Evolutionary conservation across 2,113 vertebrate species (phyloP), one percentile per base, ranked within the genome.

Genomic region (Poeciliopsis occidentalis): DNA sequence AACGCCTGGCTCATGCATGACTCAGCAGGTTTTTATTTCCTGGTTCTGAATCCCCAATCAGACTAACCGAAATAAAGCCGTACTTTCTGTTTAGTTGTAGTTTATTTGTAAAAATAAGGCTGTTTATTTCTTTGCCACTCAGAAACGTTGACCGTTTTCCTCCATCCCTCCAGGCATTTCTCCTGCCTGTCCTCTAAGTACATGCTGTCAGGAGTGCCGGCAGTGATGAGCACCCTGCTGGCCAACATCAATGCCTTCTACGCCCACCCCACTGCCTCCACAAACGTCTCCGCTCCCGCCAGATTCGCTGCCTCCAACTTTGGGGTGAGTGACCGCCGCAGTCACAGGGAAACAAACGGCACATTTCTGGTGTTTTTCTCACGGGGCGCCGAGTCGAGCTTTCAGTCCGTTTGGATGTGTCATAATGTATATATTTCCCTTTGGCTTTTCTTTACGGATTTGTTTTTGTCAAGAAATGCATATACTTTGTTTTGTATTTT

Each of bases 191-290:
- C 97, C 26, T 98, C 96, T 78, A 99, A 99, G 91, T 99, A 99
- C 91, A 99, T 98, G 97, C 94, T 97, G 81, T 95, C 97, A 5
- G 97, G 97, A 0, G 94, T 99, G 54, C 98, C 98, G 13, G 97
- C 97, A 10, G 96, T 98, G 81, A 99, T 99, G 98, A 99, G 98
- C 92, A 97, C 97, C 51, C 94, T 99, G 86, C 93, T 99, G 88
- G 98, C 98, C 91, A 99, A 99, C 94, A 99, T 99, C 92, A 99
- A 99, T 74, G 97, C 98, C 86, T 98, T 97, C 93, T 99, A 97
- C 78, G 98, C 98, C 67, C 98, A 99, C 90, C 98, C 97, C 44
- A 97, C 95, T 1, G 96, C 97, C 86, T 96, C 95, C 92, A 97
- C 97, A 85, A 98, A 96, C 8, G 97, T 98, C 69, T 97, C 98